Percentiles rank a stretch among this genome's conserved stretches.
Conservation (phyloP, 2,113 vertebrate genomes). For the Sclerurus mexicanus region DNA sequence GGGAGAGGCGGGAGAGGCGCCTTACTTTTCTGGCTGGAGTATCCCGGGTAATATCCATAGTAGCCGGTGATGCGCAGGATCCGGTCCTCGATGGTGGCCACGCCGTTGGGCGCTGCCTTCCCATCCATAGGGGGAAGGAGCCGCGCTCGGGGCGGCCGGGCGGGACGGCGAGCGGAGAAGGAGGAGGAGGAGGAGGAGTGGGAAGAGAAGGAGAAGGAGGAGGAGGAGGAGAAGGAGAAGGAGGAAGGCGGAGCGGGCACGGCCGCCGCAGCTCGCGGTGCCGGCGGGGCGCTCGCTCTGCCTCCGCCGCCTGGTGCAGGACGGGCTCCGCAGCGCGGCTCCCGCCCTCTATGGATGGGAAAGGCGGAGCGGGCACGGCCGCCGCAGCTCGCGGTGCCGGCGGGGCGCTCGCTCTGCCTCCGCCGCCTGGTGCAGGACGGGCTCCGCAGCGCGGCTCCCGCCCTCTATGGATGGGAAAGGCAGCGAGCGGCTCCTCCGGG, state of each 20-base stretch:
- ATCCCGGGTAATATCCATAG: conserved; percentile 96
- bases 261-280: conserved; percentile 41
- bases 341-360: background rate
- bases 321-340: conserved; percentile 59
- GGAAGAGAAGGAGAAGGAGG: background rate
- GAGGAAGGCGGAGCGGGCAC: background rate
- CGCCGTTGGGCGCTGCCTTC: conserved; percentile 90
- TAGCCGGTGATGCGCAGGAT: conserved; percentile 97
- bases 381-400: conserved; percentile 44
- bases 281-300: conserved; percentile 57
- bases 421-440: conserved; percentile 65
- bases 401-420: conserved; percentile 64
- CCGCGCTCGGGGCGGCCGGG: conserved; percentile 42
- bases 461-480: background rate
- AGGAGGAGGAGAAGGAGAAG: background rate
- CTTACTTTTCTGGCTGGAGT: conserved; percentile 97
- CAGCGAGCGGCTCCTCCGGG: background rate
- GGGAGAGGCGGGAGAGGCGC: background rate
- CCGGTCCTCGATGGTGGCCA: conserved; percentile 95
- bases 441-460: conserved; percentile 58
- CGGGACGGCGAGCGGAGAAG: background rate
- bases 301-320: conserved; percentile 70
- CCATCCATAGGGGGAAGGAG: conserved; percentile 76
- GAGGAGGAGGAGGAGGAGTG: background rate
- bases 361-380: background rate